These are phyloP conservation scores for Parapristionchus giblindavisi DNA, from an alignment of 2,888 invertebrate genomes.

Conservation along the genomic window DNA sequence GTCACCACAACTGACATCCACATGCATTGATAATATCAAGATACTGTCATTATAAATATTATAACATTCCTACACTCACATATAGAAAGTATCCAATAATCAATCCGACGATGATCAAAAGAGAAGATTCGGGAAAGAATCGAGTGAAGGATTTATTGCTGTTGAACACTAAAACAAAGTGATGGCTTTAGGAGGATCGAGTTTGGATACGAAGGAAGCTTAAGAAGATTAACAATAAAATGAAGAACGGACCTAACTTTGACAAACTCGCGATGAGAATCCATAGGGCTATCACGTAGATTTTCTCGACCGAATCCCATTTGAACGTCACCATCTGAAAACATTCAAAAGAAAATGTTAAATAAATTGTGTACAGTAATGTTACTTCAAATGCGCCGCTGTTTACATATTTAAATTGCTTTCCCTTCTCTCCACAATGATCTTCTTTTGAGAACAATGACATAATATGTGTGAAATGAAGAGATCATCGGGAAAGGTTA, in stretches of 20 bases:
- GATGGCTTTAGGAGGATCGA: not conserved
- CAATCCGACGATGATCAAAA: slow-evolving; percentile 93
- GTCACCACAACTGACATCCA: too few relatives aligned
- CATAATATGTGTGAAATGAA: too few relatives aligned
- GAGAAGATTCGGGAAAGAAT: slow-evolving; percentile 91
- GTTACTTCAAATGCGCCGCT: too few relatives aligned
- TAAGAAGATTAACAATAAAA: too few relatives aligned
- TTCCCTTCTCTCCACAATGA: too few relatives aligned
- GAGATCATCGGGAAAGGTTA: too few relatives aligned
- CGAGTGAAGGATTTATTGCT: slow-evolving; percentile 49
- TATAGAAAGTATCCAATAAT: slow-evolving; percentile 78
- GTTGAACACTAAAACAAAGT: slow-evolving; percentile 44
- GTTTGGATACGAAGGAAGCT: too few relatives aligned
- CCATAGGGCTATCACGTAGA: slow-evolving; percentile 31
- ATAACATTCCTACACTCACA: not conserved
- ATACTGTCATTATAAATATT: not conserved
- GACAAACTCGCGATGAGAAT: slow-evolving; percentile 17
- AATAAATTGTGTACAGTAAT: too few relatives aligned
- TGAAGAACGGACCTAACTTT: slow-evolving; percentile 9
- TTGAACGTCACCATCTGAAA: slow-evolving; percentile 28
- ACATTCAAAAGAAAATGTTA: too few relatives aligned
- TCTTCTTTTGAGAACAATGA: too few relatives aligned
- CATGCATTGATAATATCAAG: not conserved
- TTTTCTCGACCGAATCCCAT: slow-evolving; percentile 33
- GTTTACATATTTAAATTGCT: too few relatives aligned